Percentiles rank a stretch among this genome's conserved stretches.
phyloP scores from a whole-genome alignment of 2,113 vertebrate species.

The Eulacestoma nigropectus region DNA sequence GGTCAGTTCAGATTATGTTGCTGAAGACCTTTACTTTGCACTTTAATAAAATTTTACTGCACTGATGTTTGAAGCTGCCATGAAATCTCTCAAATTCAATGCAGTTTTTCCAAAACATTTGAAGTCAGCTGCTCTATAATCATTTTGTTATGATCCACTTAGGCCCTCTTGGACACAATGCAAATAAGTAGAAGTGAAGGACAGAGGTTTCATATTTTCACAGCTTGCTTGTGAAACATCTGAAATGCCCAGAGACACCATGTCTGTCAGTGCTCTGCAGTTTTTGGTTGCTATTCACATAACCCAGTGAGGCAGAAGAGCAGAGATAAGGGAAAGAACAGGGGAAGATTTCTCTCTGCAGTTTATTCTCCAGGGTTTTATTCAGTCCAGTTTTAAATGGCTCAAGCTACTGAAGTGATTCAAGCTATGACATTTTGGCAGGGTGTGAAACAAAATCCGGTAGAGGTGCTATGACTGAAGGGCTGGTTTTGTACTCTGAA shows the following conservation, averaged over 20 bases:
- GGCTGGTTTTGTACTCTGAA: conserved; percentile 20
- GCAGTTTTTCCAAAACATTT: not conserved
- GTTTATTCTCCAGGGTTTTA: conserved; percentile 22
- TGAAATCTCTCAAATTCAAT: not conserved
- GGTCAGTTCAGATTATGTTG: not conserved
- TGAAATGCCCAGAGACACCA: not conserved
- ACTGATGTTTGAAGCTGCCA: not conserved
- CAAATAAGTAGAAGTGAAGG: not conserved
- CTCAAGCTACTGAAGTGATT: conserved; percentile 35
- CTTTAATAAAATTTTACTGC: not conserved
- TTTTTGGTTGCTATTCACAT: not conserved
- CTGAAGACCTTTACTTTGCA: not conserved
- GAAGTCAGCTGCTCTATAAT: not conserved
- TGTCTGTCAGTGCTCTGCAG: not conserved
- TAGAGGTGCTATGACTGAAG: not conserved
- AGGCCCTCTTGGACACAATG: not conserved
- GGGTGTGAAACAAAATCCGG: conserved; percentile 46
- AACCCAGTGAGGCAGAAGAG: conserved; percentile 26
- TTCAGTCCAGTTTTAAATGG: conserved; percentile 16
- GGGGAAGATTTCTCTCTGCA: not conserved
- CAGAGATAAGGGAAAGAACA: conserved; percentile 2
- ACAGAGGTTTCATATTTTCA: not conserved
- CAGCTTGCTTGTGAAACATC: not conserved
- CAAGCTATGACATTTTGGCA: conserved; percentile 44
- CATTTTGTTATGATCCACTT: not conserved